A percentile compares a stretch with the other conserved stretches of the same genome.
phyloP scores from a whole-genome alignment of 2,113 vertebrate genomes.

The Neolamprologus modestus region DNA sequence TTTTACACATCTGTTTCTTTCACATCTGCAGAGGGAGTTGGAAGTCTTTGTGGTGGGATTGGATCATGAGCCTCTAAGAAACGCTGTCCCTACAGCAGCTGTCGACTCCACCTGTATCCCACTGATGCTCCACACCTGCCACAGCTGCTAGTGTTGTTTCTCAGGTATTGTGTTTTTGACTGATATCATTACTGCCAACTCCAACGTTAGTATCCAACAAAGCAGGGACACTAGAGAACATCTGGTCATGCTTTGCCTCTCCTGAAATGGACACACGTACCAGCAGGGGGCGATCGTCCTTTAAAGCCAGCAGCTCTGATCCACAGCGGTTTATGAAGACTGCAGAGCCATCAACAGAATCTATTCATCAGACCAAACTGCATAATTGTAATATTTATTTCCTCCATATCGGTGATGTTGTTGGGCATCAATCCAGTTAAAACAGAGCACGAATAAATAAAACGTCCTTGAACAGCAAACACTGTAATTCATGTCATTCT shows the following conservation, averaged over 20 bases:
- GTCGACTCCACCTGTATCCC: not conserved
- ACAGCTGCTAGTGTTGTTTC: not conserved
- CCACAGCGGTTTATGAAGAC: not conserved
- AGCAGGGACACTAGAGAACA: not conserved
- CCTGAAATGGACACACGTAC: not conserved
- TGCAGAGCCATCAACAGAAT: not conserved
- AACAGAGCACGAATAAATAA: not conserved
- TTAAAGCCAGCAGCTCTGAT: not conserved
- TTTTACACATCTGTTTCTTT: not conserved
- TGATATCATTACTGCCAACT: not conserved
- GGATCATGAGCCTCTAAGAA: not conserved
- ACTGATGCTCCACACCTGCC: not conserved
- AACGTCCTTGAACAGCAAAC: not conserved
- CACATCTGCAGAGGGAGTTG: not conserved
- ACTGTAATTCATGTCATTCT: not conserved
- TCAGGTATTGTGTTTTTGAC: not conserved
- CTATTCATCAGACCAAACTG: not conserved
- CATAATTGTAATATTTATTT: accelerated
- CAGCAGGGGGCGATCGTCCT: not conserved
- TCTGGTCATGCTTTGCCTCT: not conserved
- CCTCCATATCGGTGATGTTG: not conserved
- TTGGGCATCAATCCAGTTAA: not conserved
- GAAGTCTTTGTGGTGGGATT: not conserved
- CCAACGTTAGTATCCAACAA: not conserved
- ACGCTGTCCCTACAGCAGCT: accelerated